phyloP scores from a whole-genome alignment of 2,888 invertebrate genomes.

The Diarsia dahlii region DNA sequence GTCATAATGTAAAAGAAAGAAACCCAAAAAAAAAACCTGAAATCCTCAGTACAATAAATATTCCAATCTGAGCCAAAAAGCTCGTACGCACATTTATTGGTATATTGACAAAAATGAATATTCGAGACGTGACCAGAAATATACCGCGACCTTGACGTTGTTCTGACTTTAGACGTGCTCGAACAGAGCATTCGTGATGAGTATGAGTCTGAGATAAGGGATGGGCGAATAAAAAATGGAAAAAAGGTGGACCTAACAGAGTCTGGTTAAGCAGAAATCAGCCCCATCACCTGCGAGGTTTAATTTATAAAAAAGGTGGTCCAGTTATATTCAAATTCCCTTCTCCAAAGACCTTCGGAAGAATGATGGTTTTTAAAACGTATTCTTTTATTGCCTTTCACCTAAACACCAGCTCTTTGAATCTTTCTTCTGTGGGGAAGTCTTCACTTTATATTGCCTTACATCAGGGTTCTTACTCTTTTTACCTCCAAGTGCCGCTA shows the following conservation, averaged over 20 bases:
- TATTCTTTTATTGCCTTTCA: not conserved
- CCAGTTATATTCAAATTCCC: too few species aligned
- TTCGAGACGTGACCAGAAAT: slow-evolving; percentile 52
- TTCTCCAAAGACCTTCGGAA: too few species aligned
- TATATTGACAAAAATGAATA: slow-evolving; percentile 43
- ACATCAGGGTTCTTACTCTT: not conserved
- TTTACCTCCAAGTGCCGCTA: not conserved
- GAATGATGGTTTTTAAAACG: too few species aligned
- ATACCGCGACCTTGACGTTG: not conserved
- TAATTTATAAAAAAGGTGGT: too few species aligned
- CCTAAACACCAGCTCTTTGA: not conserved
- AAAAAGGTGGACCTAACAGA: not conserved
- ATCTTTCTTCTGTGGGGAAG: not conserved
- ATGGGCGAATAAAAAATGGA: not conserved
- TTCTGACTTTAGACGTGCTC: slow-evolving; percentile 31
- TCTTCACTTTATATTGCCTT: not conserved
- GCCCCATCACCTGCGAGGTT: too few species aligned
- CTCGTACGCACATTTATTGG: slow-evolving; percentile 36
- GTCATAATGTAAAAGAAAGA: not conserved
- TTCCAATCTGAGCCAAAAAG: slow-evolving; percentile 29
- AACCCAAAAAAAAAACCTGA: not conserved
- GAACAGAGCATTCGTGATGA: not conserved
- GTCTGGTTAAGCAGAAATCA: too few species aligned
- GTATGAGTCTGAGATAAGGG: not conserved
- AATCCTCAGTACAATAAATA: slow-evolving; percentile 23